Evolutionary conservation across 2,797 vertebrate species (phyloP), one percentile per base, ranked within the genome.

Genomic region (Enteromius fasciolatus): DNA sequence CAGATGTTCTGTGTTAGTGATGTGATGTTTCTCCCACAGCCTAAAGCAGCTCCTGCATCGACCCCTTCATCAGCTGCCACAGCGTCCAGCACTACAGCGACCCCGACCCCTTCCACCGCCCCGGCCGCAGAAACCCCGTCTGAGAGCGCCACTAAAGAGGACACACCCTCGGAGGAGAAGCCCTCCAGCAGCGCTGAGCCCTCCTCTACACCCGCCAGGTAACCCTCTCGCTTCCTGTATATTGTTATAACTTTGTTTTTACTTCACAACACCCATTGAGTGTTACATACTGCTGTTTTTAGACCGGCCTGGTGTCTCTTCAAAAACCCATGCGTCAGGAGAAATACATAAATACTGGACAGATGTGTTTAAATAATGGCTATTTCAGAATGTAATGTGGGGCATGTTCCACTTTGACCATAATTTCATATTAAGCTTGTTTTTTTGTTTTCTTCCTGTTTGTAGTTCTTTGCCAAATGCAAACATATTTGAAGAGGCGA

Each of bases 401-500:
- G 36, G 8, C 39, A 44, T n/a, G 7, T 25, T 69, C 20, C 17
- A 3, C 18, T n/a, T 3, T 68, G 18, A 18, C 7, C 28, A 36
- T 50, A 36, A 25, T 15, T 31, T 59, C 52, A 33, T 46, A 52
- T 54, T n/a, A 28, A 73, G 36, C 18, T 15, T 54, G 66, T 44
- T 59, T 15, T 17, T 50, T 4, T 3, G 0, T 68, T n/a, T 17
- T 72, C 15, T 5, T 36, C 15, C 8, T 78, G 3, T 48, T 73
- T 92, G 54, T 91, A 98, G 96, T 91, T 94, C 90, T 90, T 93
- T 92, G 86, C 91, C 95, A 86, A 95, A 96, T 89, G 94, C 95
- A 90, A 96, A 95, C 89, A 94, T 99, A 88, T 97, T 98, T 91
- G 96, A 96, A 87, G 97, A 98, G 93, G 98, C 98, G 50, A 96